A percentile compares a stretch with the other conserved stretches of the same genome.
These are phyloP conservation scores for Fabriciana adippe DNA, from an alignment of 2,888 invertebrate genomes.

Conservation along the genomic window DNA sequence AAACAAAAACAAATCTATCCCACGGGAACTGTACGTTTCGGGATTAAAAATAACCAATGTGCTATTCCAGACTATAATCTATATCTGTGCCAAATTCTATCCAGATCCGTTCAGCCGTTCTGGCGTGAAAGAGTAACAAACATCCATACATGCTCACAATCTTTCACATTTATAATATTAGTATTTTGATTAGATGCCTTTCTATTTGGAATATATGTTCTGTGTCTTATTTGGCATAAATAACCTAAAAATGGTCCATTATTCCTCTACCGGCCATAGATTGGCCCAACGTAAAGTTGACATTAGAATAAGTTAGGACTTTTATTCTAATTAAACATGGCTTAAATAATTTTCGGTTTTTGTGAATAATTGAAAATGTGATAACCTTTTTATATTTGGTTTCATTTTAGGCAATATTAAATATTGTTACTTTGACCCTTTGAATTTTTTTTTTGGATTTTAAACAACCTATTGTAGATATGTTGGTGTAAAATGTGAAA, in stretches of 20 bases:
- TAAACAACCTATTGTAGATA: neutral
- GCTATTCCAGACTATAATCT: too few relatives aligned
- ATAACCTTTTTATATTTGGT: slow-evolving; percentile 25
- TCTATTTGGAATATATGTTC: slow-evolving; percentile 15
- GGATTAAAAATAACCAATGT: too few relatives aligned
- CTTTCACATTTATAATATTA: neutral
- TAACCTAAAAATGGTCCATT: neutral
- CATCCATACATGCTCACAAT: neutral
- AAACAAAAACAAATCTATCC: too few relatives aligned
- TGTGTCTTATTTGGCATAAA: slow-evolving; percentile 6
- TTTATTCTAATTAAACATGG: slow-evolving; percentile 27
- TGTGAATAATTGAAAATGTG: slow-evolving; percentile 29
- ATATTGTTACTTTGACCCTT: slow-evolving; percentile 30
- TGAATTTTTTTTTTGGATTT: slow-evolving; percentile 11
- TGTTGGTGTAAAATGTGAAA: neutral
- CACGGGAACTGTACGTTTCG: too few relatives aligned
- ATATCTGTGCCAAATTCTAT: too few relatives aligned
- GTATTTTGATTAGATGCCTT: slow-evolving; percentile 6
- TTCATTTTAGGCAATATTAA: slow-evolving; percentile 30
- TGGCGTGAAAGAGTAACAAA: neutral
- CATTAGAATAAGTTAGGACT: slow-evolving; percentile 27
- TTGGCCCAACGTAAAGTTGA: slow-evolving; percentile 10
- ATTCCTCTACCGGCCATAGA: neutral
- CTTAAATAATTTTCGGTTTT: slow-evolving; percentile 25
- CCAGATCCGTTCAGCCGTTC: too few relatives aligned